A percentile compares a stretch with the other conserved stretches of the same genome.
Evolutionary conservation across 2,797 vertebrate genomes (phyloP).

Genomic region (Hippoglossus hippoglossus): DNA sequence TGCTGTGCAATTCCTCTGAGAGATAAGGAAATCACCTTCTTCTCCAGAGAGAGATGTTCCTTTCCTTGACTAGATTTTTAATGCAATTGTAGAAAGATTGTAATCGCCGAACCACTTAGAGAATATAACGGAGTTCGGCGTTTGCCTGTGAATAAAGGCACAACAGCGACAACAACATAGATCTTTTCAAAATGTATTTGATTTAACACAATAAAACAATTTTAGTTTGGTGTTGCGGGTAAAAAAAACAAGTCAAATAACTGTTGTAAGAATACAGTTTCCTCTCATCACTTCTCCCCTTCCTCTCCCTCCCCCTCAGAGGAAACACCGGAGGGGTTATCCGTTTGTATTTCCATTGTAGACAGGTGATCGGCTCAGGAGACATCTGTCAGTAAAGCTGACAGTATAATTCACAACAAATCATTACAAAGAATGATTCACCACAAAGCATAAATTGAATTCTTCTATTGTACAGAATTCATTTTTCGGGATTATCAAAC

Average conservation of each 20-base stretch:
- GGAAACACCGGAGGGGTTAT: slow-evolving; percentile 30
- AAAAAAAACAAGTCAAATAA: slow-evolving; percentile 17
- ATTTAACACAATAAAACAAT: slow-evolving; percentile 40
- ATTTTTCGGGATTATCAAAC: slow-evolving; percentile 59
- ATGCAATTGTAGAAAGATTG: slow-evolving; percentile 58
- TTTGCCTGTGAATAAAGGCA: slow-evolving; percentile 27
- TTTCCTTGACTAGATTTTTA: slow-evolving; percentile 47
- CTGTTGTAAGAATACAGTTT: slow-evolving; percentile 33
- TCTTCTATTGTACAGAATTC: slow-evolving; percentile 40
- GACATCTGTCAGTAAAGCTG: slow-evolving; percentile 52
- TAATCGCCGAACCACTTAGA: slow-evolving; percentile 45
- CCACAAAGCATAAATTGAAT: slow-evolving; percentile 49
- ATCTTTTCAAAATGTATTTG: slow-evolving; percentile 28
- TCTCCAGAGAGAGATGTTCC: slow-evolving; percentile 34
- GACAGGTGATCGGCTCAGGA: slow-evolving; percentile 46
- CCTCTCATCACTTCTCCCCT: slow-evolving; percentile 36
- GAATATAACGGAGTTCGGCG: slow-evolving; percentile 27
- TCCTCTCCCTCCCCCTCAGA: neutral
- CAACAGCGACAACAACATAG: slow-evolving; percentile 37
- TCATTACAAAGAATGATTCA: slow-evolving; percentile 53
- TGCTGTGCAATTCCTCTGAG: slow-evolving; percentile 30
- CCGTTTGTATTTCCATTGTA: slow-evolving; percentile 41
- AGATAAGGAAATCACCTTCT: slow-evolving; percentile 19
- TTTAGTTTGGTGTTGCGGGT: slow-evolving; percentile 34
- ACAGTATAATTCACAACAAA: slow-evolving; percentile 53